Evolutionary conservation across 2,888 invertebrate genomes (phyloP).

Genomic region (Ectropis crepuscularia): DNA sequence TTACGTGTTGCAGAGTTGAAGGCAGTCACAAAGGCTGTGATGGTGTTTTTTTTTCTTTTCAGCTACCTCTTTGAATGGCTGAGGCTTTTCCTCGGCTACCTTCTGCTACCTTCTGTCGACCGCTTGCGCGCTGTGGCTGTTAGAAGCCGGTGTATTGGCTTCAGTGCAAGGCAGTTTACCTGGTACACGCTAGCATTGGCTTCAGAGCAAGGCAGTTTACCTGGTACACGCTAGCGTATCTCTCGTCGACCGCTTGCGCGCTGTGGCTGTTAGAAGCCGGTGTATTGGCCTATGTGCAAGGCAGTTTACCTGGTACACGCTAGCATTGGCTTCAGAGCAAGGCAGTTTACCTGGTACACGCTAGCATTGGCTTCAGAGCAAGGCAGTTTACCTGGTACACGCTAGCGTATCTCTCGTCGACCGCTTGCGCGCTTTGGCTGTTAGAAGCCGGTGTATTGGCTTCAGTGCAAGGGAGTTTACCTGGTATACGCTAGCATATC

Average conservation of each 20-base stretch:
- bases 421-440: slow-evolving; percentile 55
- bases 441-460: slow-evolving; percentile 23
- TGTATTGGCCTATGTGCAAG: background rate
- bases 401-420: slow-evolving; percentile 67
- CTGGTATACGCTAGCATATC: slow-evolving; percentile 68
- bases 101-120: slow-evolving; percentile 71
- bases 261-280: slow-evolving; percentile 41
- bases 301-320: slow-evolving; percentile 64
- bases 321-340: slow-evolving; percentile 2
- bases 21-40: too few species aligned
- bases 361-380: too few species aligned
- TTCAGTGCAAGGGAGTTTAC: too few species aligned
- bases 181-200: too few species aligned
- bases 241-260: slow-evolving; percentile 64
- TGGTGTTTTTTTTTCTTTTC: too few species aligned
- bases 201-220: too few species aligned
- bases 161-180: slow-evolving; percentile 46
- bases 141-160: slow-evolving; percentile 21
- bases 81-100: too few species aligned
- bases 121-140: slow-evolving; percentile 54
- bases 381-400: slow-evolving; percentile 70
- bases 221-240: slow-evolving; percentile 68
- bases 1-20: too few species aligned
- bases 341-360: slow-evolving; percentile 63
- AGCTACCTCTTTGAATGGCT: too few species aligned